phyloP scores from a whole-genome alignment of 2,797 vertebrate genomes.

The Microctenopoma steveboyesi region DNA sequence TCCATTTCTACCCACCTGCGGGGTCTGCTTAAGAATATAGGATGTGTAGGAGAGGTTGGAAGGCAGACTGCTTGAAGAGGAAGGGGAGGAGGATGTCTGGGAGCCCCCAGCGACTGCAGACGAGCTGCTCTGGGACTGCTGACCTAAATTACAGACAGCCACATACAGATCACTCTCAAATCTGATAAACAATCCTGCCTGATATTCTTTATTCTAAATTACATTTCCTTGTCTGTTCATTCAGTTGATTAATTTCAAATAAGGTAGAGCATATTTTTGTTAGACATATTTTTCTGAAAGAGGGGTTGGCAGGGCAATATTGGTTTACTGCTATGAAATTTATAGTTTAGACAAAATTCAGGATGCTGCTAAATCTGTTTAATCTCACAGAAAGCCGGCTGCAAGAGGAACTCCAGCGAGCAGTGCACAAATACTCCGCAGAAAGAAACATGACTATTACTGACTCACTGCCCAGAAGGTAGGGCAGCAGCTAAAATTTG shows the following conservation, averaged over 20 bases:
- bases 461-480: constrained; percentile 46
- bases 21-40: constrained; percentile 98
- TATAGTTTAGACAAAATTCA: background rate
- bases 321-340: constrained; percentile 7
- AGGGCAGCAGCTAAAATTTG: constrained; percentile 14
- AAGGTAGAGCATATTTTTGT: constrained; percentile 18
- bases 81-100: constrained; percentile 85
- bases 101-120: constrained; percentile 78
- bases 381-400: constrained; percentile 9
- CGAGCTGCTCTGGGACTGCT: constrained; percentile 86
- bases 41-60: constrained; percentile 97
- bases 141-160: constrained; percentile 83
- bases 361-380: constrained; percentile 16
- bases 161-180: constrained; percentile 46
- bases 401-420: constrained; percentile 2
- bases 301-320: background rate
- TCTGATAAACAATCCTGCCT: constrained; percentile 34
- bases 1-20: constrained; percentile 86
- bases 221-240: constrained; percentile 3
- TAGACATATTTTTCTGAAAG: constrained; percentile 9
- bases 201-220: constrained; percentile 15
- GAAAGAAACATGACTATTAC: constrained; percentile 28
- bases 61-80: constrained; percentile 86
- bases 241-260: constrained; percentile 8
- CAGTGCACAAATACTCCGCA: constrained; percentile 6